Evolutionary conservation across 2,888 invertebrate species (phyloP).

Genomic region (Physocephala rufipes): DNA sequence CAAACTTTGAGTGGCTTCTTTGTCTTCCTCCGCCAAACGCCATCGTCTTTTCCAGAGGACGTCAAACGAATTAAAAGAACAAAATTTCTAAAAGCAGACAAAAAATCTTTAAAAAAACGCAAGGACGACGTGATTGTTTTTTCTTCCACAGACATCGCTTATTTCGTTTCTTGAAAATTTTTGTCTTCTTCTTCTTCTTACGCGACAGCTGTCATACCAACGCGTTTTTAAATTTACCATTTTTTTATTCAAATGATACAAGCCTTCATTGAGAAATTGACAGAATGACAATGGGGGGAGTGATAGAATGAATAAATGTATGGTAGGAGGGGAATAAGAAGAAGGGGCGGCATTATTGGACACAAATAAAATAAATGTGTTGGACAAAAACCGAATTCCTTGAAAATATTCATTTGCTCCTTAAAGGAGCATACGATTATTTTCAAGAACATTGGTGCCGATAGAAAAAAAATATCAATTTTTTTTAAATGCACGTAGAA

Average conservation of each 20-base stretch:
- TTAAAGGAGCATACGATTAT: too few species aligned
- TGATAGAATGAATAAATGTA: too few species aligned
- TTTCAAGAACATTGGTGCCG: too few species aligned
- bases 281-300: conserved; percentile 49
- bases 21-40: not conserved
- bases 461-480: too few species aligned
- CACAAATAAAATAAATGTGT: not conserved
- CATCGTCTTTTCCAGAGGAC: not conserved
- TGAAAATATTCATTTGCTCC: not conserved
- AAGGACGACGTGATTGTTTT: conserved; percentile 32
- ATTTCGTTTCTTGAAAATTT: conserved; percentile 18
- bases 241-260: conserved; percentile 61
- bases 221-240: conserved; percentile 57
- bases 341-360: too few species aligned
- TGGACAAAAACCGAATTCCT: not conserved
- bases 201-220: not conserved
- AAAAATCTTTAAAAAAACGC: conserved; percentile 24
- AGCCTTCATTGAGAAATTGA: conserved; percentile 62
- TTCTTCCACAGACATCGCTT: conserved; percentile 47
- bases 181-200: not conserved
- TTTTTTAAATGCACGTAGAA: too few species aligned
- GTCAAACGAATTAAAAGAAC: conserved; percentile 2
- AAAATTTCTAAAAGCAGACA: not conserved
- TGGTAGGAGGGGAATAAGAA: conserved; percentile 6
- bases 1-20: conserved; percentile 20